These are phyloP conservation scores for Callospermophilus lateralis DNA, from an alignment of 2,113 vertebrate species.

Conservation along the genomic window DNA sequence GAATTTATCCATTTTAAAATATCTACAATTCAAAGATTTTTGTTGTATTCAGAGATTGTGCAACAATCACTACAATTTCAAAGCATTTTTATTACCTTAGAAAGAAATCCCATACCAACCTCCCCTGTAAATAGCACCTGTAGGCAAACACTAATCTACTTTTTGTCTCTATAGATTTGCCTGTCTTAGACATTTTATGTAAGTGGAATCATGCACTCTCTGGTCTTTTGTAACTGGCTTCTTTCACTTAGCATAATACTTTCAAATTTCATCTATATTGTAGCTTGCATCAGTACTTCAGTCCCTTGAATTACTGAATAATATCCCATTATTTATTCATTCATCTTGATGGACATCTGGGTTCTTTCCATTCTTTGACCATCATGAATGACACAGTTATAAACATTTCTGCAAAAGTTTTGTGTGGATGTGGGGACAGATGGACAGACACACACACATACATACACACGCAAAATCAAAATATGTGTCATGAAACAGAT, in stretches of 20 bases:
- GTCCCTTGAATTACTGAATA: background rate
- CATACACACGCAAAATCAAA: background rate
- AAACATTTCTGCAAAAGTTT: background rate
- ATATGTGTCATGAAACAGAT: background rate
- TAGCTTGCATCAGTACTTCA: background rate
- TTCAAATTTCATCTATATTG: background rate
- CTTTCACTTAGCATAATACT: constrained; percentile 13
- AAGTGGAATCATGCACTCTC: background rate
- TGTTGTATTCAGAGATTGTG: background rate
- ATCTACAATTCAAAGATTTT: background rate
- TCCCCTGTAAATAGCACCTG: background rate
- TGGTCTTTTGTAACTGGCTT: background rate
- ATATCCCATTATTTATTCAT: background rate
- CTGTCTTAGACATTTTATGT: background rate
- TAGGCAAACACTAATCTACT: background rate
- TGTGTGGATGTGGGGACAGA: background rate
- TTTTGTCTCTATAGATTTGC: background rate
- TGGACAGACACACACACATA: background rate
- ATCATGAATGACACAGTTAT: background rate
- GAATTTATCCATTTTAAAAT: background rate
- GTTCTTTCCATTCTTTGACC: background rate
- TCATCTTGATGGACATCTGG: background rate
- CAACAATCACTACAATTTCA: background rate
- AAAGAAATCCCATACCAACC: background rate
- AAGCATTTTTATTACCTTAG: constrained; percentile 11